phyloP scores from a whole-genome alignment of 2,113 vertebrate genomes.

The Paramormyrops kingsleyae region DNA sequence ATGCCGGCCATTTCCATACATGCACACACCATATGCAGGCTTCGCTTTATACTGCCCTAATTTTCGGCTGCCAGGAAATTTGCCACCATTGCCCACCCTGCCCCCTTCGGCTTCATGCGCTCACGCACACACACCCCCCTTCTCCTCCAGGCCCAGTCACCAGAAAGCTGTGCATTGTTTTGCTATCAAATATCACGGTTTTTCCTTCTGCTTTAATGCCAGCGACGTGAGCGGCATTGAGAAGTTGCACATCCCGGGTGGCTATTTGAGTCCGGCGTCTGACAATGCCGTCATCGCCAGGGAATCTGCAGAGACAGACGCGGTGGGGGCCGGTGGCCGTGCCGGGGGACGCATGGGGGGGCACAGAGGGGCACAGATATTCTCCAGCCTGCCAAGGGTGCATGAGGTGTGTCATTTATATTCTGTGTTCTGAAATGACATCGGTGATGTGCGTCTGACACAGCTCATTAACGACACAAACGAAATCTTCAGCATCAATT shows the following conservation, averaged over 20 bases:
- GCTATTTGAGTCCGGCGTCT: neutral
- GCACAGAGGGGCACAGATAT: neutral
- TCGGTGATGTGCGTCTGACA: neutral
- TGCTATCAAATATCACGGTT: slow-evolving; percentile 4
- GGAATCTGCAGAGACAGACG: neutral
- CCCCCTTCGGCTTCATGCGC: neutral
- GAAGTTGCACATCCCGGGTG: neutral
- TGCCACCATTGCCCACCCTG: neutral
- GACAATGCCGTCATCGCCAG: neutral
- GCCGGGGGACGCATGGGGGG: neutral
- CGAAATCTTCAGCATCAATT: neutral
- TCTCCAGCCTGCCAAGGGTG: neutral
- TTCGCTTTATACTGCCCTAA: neutral
- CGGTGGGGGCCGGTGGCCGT: neutral
- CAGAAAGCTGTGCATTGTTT: slow-evolving; percentile 10
- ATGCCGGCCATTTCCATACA: neutral
- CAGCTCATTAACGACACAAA: neutral
- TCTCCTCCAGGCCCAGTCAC: neutral
- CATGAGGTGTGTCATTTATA: neutral
- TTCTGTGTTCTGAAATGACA: neutral
- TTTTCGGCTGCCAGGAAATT: neutral
- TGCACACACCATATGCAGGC: neutral
- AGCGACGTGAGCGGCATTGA: neutral
- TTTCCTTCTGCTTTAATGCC: neutral
- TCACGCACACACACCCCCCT: neutral